Conservation (phyloP, 2,888 invertebrate species). For the Athalia circularis region DNA sequence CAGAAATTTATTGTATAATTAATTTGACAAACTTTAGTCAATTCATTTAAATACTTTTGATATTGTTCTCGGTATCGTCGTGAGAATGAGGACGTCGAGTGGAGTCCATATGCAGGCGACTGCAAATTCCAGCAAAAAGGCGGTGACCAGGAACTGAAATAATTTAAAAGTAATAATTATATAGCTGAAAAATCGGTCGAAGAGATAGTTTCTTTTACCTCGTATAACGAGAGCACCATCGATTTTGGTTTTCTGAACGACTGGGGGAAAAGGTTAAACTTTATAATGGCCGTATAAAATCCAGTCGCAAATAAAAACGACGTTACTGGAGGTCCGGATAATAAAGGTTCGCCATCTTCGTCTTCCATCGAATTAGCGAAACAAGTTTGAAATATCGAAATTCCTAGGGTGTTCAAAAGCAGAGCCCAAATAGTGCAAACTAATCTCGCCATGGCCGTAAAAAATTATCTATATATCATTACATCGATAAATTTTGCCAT, state of each 20-base stretch:
- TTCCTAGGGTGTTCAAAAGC: constrained; percentile 57
- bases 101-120: constrained; percentile 67
- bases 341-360: constrained; percentile 59
- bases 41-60: constrained; percentile 55
- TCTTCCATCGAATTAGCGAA: constrained; percentile 63
- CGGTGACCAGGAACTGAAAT: constrained; percentile 62
- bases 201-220: constrained; percentile 52
- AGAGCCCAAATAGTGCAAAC: constrained; percentile 66
- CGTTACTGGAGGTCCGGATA: constrained; percentile 60
- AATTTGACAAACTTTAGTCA: constrained; percentile 12
- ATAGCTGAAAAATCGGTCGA: background rate
- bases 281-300: constrained; percentile 60
- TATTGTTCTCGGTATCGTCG: constrained; percentile 57
- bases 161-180: background rate
- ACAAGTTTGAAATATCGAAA: constrained; percentile 64
- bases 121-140: constrained; percentile 66
- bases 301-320: constrained; percentile 62
- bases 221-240: constrained; percentile 59
- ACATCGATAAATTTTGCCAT: background rate
- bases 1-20: background rate
- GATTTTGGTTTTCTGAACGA: constrained; percentile 58
- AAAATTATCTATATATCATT: background rate
- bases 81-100: constrained; percentile 61
- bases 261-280: constrained; percentile 59
- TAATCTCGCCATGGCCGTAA: constrained; percentile 59